A percentile compares a stretch with the other conserved stretches of the same genome.
phyloP scores from a whole-genome alignment of 2,113 vertebrate species.

The Proterorhinus semilunaris region DNA sequence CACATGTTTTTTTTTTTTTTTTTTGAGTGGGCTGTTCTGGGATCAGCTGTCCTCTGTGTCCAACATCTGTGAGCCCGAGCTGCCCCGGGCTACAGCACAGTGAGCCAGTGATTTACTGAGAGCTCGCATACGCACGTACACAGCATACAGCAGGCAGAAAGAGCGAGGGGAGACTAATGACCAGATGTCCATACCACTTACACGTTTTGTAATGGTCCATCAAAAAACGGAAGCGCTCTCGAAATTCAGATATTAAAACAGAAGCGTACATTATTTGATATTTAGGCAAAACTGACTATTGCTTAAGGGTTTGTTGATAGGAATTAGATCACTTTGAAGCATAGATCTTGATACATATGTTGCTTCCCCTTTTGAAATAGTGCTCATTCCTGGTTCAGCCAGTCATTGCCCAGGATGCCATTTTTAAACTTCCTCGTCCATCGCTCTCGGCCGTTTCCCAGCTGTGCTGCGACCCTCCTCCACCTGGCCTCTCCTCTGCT shows the following conservation, averaged over 20 bases:
- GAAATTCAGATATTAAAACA: conserved; percentile 11
- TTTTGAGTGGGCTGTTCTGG: conserved; percentile 47
- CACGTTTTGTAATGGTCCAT: conserved; percentile 52
- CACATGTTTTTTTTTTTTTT: conserved; percentile 64
- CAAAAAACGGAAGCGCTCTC: conserved; percentile 59
- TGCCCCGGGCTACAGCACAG: conserved; percentile 44
- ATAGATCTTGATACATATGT: too few species aligned
- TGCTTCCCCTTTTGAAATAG: too few species aligned
- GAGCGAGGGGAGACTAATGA: conserved; percentile 35
- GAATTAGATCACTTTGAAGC: too few species aligned
- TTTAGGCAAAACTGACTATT: neutral
- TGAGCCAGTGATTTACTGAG: conserved; percentile 22
- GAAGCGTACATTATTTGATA: neutral
- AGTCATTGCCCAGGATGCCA: too few species aligned
- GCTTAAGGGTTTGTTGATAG: too few species aligned
- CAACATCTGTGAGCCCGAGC: conserved; percentile 69
- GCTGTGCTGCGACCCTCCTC: too few species aligned
- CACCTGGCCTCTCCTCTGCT: too few species aligned
- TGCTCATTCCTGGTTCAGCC: too few species aligned
- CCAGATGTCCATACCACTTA: conserved; percentile 47
- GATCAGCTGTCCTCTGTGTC: conserved; percentile 71
- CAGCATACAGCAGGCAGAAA: conserved; percentile 6
- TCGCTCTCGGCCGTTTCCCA: too few species aligned
- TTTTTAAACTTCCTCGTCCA: too few species aligned
- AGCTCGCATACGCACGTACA: conserved; percentile 34